phyloP scores from a whole-genome alignment of 2,797 vertebrate genomes.

The Dipus sagitta region DNA sequence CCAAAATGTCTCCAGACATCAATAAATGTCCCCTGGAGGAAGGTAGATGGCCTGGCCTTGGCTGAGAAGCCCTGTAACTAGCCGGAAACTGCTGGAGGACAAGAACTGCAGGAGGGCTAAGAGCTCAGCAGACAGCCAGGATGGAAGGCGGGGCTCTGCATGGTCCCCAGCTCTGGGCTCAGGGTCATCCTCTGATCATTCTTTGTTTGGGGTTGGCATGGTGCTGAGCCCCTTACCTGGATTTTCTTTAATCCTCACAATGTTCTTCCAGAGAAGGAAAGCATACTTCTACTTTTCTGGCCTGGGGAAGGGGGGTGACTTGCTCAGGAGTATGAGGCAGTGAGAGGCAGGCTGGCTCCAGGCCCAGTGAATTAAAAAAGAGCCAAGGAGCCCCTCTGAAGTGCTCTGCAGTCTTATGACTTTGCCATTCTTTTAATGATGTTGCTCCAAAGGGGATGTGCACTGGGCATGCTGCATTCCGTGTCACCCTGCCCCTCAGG shows the following conservation, averaged over 20 bases:
- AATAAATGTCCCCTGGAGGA: background rate
- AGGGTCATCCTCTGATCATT: background rate
- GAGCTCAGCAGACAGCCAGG: no score
- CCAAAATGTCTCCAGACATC: background rate
- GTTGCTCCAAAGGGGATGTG: background rate
- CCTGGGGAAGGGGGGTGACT: background rate
- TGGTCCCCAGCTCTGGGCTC: background rate
- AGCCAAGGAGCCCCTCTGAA: background rate
- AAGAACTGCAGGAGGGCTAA: background rate
- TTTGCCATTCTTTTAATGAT: background rate
- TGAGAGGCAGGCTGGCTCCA: background rate
- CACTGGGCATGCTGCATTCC: no score
- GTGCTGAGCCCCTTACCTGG: background rate
- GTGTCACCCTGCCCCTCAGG: background rate
- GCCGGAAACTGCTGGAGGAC: background rate
- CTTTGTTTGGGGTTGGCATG: background rate
- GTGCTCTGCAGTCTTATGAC: background rate
- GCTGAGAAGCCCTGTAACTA: background rate
- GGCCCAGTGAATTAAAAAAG: background rate
- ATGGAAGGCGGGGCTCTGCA: background rate
- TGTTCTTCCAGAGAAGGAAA: background rate
- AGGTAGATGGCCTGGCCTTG: background rate
- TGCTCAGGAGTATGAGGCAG: background rate
- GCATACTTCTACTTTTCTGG: background rate
- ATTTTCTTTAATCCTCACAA: background rate